Evolutionary conservation across 2,113 vertebrate genomes (phyloP), one percentile per base, ranked within the genome.

Genomic region (Ptyas mucosa): DNA sequence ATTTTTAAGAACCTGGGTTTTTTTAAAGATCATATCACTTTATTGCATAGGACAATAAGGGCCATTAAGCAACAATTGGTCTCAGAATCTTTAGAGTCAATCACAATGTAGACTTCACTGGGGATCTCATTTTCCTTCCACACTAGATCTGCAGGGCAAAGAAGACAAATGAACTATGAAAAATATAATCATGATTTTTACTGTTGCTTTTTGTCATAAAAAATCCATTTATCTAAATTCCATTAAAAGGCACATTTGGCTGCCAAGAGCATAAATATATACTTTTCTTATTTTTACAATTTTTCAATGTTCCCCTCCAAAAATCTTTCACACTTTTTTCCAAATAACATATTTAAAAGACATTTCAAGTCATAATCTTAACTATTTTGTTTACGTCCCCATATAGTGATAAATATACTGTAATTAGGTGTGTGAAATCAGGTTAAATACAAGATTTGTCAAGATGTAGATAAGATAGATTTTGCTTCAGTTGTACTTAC

Each of bases 31-130:
- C 98, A 95, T 97, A 98, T 98, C 97, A 98, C 96, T 97, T 96
- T 97, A 98, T 96, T 97, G 96, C 97, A 97, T 90, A 96, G 97
- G 97, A 97, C 98, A 98, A 94, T 97, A 98, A 94, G 98, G 98
- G 97, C 98, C 98, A 97, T 98, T 98, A 98, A 98, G 98, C 97
- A 98, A 96, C 97, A 98, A 98, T 97, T 95, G 96, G 95, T 97
- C 97, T 97, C 97, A 97, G 97, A 98, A 96, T 97, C 94, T 97
- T 97, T 96, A 97, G 97, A 97, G 94, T 97, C 97, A 97, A 96
- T 97, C 97, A 96, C 96, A 97, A 94, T 97, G 97, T 95, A 97
- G 96, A 95, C 96, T 97, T 97, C 97, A 97, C 97, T 96, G 91
- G 26, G 95, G 97, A 98, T 97, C 96, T 97, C 96, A 97, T 98